Evolutionary conservation across 2,888 invertebrate genomes (phyloP), one percentile per base, ranked within the genome.

Genomic region (Dolichomitus sp.): DNA sequence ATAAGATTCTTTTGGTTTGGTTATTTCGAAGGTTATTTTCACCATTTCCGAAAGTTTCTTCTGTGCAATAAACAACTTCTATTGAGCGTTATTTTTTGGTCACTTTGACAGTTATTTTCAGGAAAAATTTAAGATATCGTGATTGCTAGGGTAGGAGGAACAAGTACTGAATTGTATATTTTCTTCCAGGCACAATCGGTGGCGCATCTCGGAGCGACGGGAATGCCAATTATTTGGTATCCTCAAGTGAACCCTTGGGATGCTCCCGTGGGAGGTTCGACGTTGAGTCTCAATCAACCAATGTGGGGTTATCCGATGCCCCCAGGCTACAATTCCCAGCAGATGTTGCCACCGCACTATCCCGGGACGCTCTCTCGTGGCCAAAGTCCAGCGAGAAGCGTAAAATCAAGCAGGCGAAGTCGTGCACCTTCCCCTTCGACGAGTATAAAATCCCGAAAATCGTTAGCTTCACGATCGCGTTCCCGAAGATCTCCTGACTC

Each of bases 361-460:
- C 95, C 95, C 14, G 95, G 96, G 27, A 94, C 94, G 0, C 93
- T 95, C 1, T 96, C 96, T 0, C 95, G 96, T 30, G 94, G 95
- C 0, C 92, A 92, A 12, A 93, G 94, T 74, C 94, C 93, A 5
- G 90, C 91, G 0, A 89, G 92, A 14, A 93, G 93, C 73, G 50
- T 90, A 5, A 93, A 93, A 72, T 92, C 92, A 1, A 87, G 85
- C 48, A 88, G 92, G 80, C 87, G 93, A 42, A 92, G 92, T 9
- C 95, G 95, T 4, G 96, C 96, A 6, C 95, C 97, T 7, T 95
- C 96, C 2, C 95, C 95, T 0, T 96, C 97, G 0, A 95, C 96
- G 80, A 97, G 97, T 88, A 90, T 95, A 69, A 95, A 96, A 85
- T 96, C 97, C 3, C 95, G 97, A 42, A 95, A 97, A 86, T 97